A percentile compares a stretch with the other conserved stretches of the same genome.
These are phyloP conservation scores for Tetrapedia diversipes DNA, from an alignment of 2,888 invertebrate genomes.

Conservation along the genomic window DNA sequence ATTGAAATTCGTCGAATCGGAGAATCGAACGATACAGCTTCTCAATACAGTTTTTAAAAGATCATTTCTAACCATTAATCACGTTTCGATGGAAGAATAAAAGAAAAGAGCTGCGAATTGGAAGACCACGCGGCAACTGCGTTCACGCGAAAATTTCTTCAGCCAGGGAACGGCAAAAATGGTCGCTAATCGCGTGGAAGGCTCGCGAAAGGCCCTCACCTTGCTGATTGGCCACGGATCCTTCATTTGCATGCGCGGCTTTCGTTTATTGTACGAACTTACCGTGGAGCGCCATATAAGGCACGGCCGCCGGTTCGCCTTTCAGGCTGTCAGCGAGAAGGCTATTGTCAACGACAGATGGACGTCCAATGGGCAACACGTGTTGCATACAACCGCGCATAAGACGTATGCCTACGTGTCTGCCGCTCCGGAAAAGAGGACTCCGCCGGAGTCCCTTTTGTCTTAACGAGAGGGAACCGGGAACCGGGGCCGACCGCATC, in stretches of 20 bases:
- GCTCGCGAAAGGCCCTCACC: slow-evolving; percentile 34
- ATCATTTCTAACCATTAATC: too few relatives aligned
- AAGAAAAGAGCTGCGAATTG: neutral
- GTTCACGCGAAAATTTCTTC: slow-evolving; percentile 1
- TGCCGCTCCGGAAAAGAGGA: slow-evolving; percentile 67
- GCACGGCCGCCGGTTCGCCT: slow-evolving; percentile 71
- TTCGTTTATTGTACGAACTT: slow-evolving; percentile 75
- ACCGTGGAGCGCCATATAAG: slow-evolving; percentile 74
- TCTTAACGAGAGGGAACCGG: slow-evolving; percentile 65
- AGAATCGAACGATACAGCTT: too few relatives aligned
- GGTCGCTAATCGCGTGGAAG: slow-evolving; percentile 23
- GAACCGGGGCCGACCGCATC: slow-evolving; percentile 42
- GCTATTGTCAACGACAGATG: slow-evolving; percentile 81
- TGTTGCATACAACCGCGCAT: slow-evolving; percentile 73
- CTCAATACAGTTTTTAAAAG: too few relatives aligned
- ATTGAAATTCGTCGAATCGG: too few relatives aligned
- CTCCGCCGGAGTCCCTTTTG: slow-evolving; percentile 67
- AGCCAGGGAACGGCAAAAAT: too few relatives aligned
- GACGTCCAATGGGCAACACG: slow-evolving; percentile 79
- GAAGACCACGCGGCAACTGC: slow-evolving; percentile 4
- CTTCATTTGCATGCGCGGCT: slow-evolving; percentile 75
- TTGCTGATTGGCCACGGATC: slow-evolving; percentile 53
- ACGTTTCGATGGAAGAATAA: too few relatives aligned
- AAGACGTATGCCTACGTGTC: slow-evolving; percentile 60
- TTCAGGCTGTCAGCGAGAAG: slow-evolving; percentile 75